These are phyloP conservation scores for Phataginus tricuspis DNA, from an alignment of 2,797 vertebrate genomes.

Conservation along the genomic window DNA sequence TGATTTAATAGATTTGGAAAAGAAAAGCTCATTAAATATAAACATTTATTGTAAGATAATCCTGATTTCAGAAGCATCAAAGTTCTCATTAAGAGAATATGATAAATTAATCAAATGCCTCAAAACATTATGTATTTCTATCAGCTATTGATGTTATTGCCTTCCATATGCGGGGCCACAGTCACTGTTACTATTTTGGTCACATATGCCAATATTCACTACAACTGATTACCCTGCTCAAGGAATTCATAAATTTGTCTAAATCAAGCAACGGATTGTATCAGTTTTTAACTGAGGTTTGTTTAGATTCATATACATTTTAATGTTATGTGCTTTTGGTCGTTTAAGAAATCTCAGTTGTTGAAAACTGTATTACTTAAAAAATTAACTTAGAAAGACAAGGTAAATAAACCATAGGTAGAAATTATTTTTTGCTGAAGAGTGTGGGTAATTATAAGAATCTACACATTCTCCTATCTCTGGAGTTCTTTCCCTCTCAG, in stretches of 20 bases:
- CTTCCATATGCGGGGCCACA: background rate
- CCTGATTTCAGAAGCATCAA: background rate
- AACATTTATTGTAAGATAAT: background rate
- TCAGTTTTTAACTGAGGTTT: background rate
- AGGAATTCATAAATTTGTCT: constrained; percentile 10
- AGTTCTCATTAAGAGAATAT: background rate
- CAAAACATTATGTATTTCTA: background rate
- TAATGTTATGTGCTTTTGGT: background rate
- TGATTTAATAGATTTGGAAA: background rate
- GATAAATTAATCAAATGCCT: background rate
- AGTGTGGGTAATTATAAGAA: background rate
- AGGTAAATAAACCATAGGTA: background rate
- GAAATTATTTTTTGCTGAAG: background rate
- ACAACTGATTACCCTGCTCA: background rate
- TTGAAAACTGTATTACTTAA: background rate
- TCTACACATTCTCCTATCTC: background rate
- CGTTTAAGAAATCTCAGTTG: constrained; percentile 27
- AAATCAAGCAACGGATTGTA: background rate
- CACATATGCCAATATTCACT: background rate
- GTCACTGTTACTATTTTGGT: background rate
- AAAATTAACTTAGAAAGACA: background rate
- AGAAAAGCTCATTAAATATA: background rate
- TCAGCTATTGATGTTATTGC: background rate
- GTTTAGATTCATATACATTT: background rate
- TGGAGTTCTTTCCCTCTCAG: background rate